These are phyloP conservation scores for Acanthurus lineatus DNA, from an alignment of 2,797 vertebrate genomes.

Conservation along the genomic window DNA sequence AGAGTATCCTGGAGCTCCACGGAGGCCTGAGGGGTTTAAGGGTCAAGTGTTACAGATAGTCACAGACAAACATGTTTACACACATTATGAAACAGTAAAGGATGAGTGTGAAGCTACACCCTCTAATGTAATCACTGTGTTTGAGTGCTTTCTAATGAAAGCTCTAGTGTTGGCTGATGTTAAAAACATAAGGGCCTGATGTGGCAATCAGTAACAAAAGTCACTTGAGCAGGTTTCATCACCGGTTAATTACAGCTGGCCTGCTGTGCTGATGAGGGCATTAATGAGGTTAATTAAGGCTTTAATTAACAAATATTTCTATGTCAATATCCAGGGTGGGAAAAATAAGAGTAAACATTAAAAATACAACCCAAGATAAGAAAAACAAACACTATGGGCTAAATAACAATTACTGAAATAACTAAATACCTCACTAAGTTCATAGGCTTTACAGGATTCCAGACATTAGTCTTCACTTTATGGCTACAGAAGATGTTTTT, in stretches of 20 bases:
- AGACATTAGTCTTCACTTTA: background rate
- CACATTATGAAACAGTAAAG: background rate
- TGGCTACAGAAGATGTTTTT: background rate
- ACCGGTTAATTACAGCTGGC: slow-evolving; percentile 40
- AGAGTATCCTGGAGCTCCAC: slow-evolving; percentile 97
- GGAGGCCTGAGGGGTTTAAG: slow-evolving; percentile 86
- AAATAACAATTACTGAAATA: background rate
- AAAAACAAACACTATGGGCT: background rate
- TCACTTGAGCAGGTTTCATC: slow-evolving; percentile 2
- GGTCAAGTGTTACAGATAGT: slow-evolving; percentile 22
- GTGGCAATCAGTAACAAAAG: slow-evolving; percentile 10
- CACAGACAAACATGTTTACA: background rate
- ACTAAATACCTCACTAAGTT: background rate
- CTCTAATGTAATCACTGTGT: background rate
- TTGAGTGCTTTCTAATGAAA: slow-evolving; percentile 1
- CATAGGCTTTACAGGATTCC: no score
- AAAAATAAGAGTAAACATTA: slow-evolving; percentile 7
- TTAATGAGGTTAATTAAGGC: slow-evolving; percentile 43
- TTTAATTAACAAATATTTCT: slow-evolving; percentile 57
- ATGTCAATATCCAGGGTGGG: slow-evolving; percentile 28
- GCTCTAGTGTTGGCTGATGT: slow-evolving; percentile 7
- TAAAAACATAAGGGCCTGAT: slow-evolving; percentile 2
- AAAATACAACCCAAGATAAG: slow-evolving; percentile 8
- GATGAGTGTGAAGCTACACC: background rate
- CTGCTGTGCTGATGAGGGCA: slow-evolving; percentile 55